Evolutionary conservation across 23 tunicate genomes (phyloP).

Genomic region (Trididemnum miniatum): DNA sequence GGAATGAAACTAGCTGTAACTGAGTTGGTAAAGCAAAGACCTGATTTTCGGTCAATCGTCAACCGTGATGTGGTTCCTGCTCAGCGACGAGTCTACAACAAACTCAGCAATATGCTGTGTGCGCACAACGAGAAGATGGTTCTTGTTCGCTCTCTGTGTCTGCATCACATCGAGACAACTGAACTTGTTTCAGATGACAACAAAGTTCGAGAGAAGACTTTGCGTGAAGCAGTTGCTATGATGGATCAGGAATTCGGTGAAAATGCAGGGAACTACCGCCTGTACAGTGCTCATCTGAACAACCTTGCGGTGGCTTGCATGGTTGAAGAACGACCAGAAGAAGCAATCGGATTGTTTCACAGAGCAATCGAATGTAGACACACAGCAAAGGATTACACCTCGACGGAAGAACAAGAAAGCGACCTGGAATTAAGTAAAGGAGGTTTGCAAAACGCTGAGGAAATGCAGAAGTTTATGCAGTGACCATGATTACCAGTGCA

Average conservation of each 20-base stretch:
- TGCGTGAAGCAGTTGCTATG: conserved; percentile 4
- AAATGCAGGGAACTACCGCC: conserved; percentile 6
- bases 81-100: conserved; percentile 9
- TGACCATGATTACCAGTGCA: no score
- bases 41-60: conserved; percentile 5
- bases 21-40: conserved; percentile 3
- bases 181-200: conserved; percentile 1
- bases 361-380: conserved; percentile 24
- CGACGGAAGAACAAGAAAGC: background rate
- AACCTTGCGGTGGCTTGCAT: conserved; percentile 26
- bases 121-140: background rate
- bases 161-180: conserved; percentile 37
- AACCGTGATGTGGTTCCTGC: conserved; percentile 26
- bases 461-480: conserved; percentile 6
- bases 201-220: background rate
- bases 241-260: conserved; percentile 18
- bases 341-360: conserved; percentile 12
- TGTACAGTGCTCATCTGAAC: conserved; percentile 33
- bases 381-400: conserved; percentile 21
- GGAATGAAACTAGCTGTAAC: conserved; percentile 7
- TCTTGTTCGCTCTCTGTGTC: conserved; percentile 23
- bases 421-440: background rate
- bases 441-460: background rate
- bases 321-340: background rate
- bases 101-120: background rate